Percentiles rank a stretch among this genome's conserved stretches.
These are phyloP conservation scores for Brachionichthys hirsutus DNA, from an alignment of 2,113 vertebrate genomes.

Conservation along the genomic window DNA sequence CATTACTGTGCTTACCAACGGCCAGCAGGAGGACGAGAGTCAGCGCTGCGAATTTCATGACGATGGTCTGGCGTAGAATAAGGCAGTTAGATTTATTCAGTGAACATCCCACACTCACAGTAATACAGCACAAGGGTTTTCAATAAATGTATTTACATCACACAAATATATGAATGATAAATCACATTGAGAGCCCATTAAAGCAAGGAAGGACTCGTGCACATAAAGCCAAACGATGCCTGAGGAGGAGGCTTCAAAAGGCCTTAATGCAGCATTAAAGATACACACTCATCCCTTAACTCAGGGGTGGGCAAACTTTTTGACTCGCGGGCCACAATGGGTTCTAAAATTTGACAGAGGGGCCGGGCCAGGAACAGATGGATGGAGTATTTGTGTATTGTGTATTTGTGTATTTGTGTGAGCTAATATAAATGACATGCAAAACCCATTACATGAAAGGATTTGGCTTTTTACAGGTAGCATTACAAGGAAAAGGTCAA, in stretches of 20 bases:
- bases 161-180: not conserved
- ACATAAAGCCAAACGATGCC: constrained; percentile 3
- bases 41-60: constrained; percentile 77
- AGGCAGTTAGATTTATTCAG: not conserved
- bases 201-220: not conserved
- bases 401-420: no score
- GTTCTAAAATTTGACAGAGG: no score
- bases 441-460: no score
- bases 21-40: constrained; percentile 73
- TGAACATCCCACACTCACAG: not conserved
- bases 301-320: no score
- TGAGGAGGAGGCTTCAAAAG: constrained; percentile 7
- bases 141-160: not conserved
- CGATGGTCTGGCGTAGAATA: constrained; percentile 59
- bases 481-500: no score
- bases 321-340: no score
- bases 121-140: not conserved
- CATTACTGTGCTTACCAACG: constrained; percentile 62
- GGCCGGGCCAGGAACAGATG: no score
- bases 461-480: no score
- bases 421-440: no score
- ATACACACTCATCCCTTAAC: constrained; percentile 11
- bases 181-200: not conserved
- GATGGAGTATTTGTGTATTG: no score
- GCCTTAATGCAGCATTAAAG: constrained; percentile 2